A percentile compares a stretch with the other conserved stretches of the same genome.
Evolutionary conservation across 2,113 vertebrate genomes (phyloP).

Genomic region (Sorex araneus): DNA sequence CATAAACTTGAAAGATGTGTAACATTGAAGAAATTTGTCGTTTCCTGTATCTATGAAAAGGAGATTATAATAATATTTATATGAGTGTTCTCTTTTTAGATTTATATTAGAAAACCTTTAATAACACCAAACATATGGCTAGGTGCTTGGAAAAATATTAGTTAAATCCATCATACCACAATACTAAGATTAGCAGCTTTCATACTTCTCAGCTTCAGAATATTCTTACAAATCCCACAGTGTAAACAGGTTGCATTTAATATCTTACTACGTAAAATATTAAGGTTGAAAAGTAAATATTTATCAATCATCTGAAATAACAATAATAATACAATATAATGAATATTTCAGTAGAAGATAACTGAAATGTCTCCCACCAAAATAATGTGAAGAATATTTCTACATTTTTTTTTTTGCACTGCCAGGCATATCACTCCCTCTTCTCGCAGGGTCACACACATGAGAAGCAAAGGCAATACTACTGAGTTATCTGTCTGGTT

Average conservation of each 20-base stretch:
- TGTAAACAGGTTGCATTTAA: slow-evolving; percentile 2
- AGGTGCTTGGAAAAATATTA: not conserved
- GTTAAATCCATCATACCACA: not conserved
- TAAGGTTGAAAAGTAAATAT: not conserved
- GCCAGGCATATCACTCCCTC: too few species aligned
- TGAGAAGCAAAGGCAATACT: too few species aligned
- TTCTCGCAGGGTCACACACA: too few species aligned
- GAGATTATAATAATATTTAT: not conserved
- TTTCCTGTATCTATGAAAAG: not conserved
- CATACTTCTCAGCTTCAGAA: not conserved
- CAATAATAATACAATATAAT: not conserved
- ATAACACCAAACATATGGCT: not conserved
- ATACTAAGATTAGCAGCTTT: slow-evolving; percentile 33
- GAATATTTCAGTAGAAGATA: slow-evolving; percentile 11
- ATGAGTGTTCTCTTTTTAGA: not conserved
- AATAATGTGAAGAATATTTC: not conserved
- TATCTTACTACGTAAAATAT: not conserved
- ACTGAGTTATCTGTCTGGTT: too few species aligned
- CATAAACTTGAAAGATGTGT: not conserved
- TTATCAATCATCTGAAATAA: not conserved
- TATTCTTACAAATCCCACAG: not conserved
- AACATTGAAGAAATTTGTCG: not conserved
- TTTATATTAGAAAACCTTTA: not conserved
- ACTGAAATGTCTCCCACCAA: not conserved
- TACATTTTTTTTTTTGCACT: too few species aligned